phyloP scores from a whole-genome alignment of 1,140 invertebrate species.

The Aphis craccivora region DNA sequence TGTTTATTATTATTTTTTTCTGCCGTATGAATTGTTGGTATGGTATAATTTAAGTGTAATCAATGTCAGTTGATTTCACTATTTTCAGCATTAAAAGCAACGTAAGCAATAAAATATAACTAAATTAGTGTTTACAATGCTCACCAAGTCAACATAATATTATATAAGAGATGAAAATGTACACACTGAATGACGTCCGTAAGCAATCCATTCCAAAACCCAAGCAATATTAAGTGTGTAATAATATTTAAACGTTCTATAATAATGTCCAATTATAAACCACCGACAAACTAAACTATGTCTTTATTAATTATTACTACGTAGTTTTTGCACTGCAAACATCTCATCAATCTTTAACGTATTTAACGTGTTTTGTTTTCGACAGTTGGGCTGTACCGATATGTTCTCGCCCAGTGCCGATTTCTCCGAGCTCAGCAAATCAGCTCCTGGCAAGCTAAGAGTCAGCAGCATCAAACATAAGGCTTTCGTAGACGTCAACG shows the following conservation, averaged over 20 bases:
- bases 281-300: neutral
- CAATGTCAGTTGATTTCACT: neutral
- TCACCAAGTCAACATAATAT: neutral
- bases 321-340: neutral
- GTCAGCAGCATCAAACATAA: slow-evolving; percentile 14
- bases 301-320: neutral
- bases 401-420: neutral
- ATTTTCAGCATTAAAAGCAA: neutral
- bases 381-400: slow-evolving; percentile 18
- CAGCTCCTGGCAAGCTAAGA: neutral
- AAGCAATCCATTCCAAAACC: neutral
- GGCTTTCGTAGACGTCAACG: slow-evolving; percentile 21
- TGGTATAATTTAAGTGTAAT: neutral
- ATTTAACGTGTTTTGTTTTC: neutral
- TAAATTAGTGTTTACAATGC: neutral
- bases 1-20: neutral
- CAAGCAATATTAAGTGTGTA: neutral
- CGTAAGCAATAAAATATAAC: neutral
- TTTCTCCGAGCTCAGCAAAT: slow-evolving; percentile 18
- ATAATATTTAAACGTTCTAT: neutral
- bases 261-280: neutral
- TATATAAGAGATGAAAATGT: neutral
- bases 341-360: neutral
- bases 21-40: neutral
- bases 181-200: neutral